Percentiles rank a stretch among this genome's conserved stretches.
Conservation (phyloP, 2,888 invertebrate genomes). For the Cantharis lateralis region DNA sequence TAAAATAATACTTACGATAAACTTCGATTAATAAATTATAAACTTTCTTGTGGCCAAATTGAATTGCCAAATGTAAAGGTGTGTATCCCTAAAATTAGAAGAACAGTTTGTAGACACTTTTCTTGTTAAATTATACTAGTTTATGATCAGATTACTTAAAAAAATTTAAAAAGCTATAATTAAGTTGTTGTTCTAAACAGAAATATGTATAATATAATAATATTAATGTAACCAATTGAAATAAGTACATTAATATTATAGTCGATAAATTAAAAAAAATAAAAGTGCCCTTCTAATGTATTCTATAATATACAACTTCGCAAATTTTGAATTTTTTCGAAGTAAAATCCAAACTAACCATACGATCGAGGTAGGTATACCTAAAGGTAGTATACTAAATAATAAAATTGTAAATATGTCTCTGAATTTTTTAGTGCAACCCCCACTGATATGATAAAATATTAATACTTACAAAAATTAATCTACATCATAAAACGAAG, state of each 20-base stretch:
- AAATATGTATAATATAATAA: too few species aligned
- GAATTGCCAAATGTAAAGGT: slow-evolving; percentile 89
- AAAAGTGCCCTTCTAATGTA: too few species aligned
- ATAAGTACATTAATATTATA: too few species aligned
- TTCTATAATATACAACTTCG: too few species aligned
- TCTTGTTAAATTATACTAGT: too few species aligned
- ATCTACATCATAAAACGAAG: background rate
- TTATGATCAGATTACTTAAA: too few species aligned
- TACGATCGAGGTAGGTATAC: too few species aligned
- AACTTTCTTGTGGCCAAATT: slow-evolving; percentile 85
- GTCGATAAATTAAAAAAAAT: too few species aligned
- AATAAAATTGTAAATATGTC: background rate
- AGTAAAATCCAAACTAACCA: background rate
- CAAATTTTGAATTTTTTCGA: background rate
- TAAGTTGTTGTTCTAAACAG: too few species aligned
- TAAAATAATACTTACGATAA: slow-evolving; percentile 71
- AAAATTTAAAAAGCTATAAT: too few species aligned
- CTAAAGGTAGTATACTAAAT: background rate
- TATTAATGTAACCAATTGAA: too few species aligned
- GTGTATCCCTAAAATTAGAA: slow-evolving; percentile 79
- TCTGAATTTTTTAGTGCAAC: background rate
- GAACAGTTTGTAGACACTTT: background rate
- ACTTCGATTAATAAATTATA: slow-evolving; percentile 87
- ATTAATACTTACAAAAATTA: background rate
- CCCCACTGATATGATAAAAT: background rate